Base-by-base conservation (phyloP, 2,888 invertebrate genomes). In the Cantharis nigra region DNA sequence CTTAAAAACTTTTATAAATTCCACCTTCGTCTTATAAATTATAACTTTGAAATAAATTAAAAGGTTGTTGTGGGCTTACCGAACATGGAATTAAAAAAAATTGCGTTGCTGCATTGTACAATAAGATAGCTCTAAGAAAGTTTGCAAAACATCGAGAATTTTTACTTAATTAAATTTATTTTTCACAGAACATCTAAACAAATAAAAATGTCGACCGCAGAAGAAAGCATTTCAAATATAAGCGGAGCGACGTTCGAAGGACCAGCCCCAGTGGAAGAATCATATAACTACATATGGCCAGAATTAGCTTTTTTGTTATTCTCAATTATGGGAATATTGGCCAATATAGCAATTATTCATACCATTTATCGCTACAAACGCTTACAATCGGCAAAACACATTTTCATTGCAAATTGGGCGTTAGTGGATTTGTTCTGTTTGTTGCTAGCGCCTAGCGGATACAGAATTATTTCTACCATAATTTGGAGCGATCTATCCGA, bases 371-470 rank as follows among this genome's bases (percentile, higher is more conserved):
- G 71, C 3, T 79, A 74, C 30, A 76, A 71, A 70, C 62, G 70
- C n/a, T 64, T 79, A 72, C 63, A 67, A 4, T 72, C 62, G 10
- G 63, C 71, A 16, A 16, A 74, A 1, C 76, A 79, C 10, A 72
- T 76, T 13, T 74, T 72, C 13, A 74, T 79, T 13, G 74, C 70
- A 10, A 76, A 76, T 20, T 79, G 78, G 78, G 78, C 78, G 5
- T 63, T 79, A 9, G 63, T 69, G 7, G 67, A 79, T 16, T 16
- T 67, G 3, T 70, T 23, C 7, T 67, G 63, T 2, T 70, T 79
- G 33, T 7, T 72, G 16, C 63, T 77, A 4, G 63, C 71, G 1
- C 75, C 76, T 4, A 76, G 72, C 16, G 67, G 49, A 2, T 75
- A 75, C 18, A 69, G 78, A 73, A 70, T 78, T 13, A 30, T 78